Conservation (phyloP, 2,113 vertebrate genomes). For the Pollimyrus isidori region DNA sequence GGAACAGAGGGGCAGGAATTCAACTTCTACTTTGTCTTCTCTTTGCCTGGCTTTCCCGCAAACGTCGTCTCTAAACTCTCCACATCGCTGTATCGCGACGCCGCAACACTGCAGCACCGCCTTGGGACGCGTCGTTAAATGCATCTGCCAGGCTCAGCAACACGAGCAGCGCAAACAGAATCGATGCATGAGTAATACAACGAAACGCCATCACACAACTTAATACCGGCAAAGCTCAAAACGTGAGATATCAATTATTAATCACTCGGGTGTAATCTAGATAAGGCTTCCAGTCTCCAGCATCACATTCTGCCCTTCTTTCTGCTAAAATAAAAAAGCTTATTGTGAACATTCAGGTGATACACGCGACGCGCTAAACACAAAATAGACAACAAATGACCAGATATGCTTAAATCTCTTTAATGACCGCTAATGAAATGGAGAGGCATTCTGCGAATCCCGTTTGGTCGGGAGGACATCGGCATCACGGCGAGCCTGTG, state of each 20-base stretch:
- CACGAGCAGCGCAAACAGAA: neutral
- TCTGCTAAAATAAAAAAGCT: neutral
- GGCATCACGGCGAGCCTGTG: neutral
- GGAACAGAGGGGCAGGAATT: slow-evolving; percentile 7
- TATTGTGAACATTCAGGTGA: neutral
- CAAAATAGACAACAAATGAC: neutral
- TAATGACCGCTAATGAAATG: neutral
- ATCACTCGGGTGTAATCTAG: neutral
- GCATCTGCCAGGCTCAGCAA: neutral
- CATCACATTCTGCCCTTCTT: neutral
- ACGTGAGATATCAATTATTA: neutral
- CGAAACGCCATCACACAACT: neutral
- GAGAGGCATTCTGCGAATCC: neutral
- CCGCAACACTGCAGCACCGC: neutral
- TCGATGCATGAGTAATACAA: neutral
- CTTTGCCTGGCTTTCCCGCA: neutral
- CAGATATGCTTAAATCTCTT: neutral
- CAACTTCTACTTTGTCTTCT: neutral
- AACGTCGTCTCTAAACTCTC: neutral
- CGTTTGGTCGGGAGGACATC: neutral
- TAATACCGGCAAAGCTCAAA: neutral
- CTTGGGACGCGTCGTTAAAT: neutral
- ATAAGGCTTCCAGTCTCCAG: neutral
- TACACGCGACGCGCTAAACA: neutral
- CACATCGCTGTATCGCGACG: neutral